Evolutionary conservation across 2,113 vertebrate species (phyloP), one percentile per base, ranked within the genome.

Genomic region (Poeciliopsis prolifica): DNA sequence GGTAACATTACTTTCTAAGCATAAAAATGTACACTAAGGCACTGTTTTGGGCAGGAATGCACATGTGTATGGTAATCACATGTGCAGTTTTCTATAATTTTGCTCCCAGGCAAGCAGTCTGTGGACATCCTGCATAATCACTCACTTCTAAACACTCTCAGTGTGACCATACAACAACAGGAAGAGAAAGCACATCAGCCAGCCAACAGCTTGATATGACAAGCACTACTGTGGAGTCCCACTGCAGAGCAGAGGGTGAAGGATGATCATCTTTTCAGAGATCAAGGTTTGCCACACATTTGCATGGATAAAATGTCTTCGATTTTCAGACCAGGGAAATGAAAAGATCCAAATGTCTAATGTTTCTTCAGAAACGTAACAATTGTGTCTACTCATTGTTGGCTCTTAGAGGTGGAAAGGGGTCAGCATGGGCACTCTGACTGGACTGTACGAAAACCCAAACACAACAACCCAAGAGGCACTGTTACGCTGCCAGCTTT

Each of bases 31-130:
- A 67, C 37, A 75, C 70, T 65, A 61, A 77, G 74, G 68, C 40
- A 66, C 70, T 62, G 28, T 75, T 68, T 48, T 33, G 5, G 77
- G 65, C 68, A 74, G 70, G 33, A 69, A 33, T 62, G 28, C 28
- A 28, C 28, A 28, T 28, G 28, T 28, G 63, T 29, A 26, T 4
- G 54, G 28, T 51, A 76, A 79, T 77, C 65, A 71, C 31, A 78
- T 79, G 72, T 72, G 26, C 65, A 80, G 75, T 58, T 61, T 68
- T 65, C 60, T 71, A 37, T 82, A 54, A 42, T 75, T 75, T 8
- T 58, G 30, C 70, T 83, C 72, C 68, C 74, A 70, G 73, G 61
- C 44, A 79, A 86, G 86, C 33, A 65, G 74, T 87, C 61, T 70
- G 42, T 44, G 33, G 40, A 75, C 26, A 70, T 70, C 40, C 61